phyloP scores from a whole-genome alignment of 2,113 vertebrate genomes.

The Rana temporaria region DNA sequence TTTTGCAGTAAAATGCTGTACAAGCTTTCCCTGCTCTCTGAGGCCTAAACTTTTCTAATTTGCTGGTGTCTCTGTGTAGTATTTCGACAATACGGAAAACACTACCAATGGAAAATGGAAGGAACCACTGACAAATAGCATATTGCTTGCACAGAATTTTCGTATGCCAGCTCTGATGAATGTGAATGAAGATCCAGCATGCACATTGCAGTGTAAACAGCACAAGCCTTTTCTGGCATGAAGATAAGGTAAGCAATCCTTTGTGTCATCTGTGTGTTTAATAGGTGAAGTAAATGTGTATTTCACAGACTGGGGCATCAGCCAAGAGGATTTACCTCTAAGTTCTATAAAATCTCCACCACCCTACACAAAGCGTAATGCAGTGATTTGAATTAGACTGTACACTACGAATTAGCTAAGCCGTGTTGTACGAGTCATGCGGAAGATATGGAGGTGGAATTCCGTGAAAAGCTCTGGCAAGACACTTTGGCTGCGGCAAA shows the following conservation, averaged over 20 bases:
- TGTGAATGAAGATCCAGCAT: background rate
- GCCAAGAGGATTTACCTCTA: constrained; percentile 21
- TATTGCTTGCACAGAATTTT: background rate
- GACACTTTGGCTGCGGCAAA: constrained; percentile 8
- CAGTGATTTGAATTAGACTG: constrained; percentile 17
- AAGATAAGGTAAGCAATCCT: background rate
- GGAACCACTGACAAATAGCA: background rate
- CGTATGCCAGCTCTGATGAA: background rate
- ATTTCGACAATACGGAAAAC: no score
- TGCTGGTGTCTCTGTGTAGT: no score
- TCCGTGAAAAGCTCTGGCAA: constrained; percentile 36
- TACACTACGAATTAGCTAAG: constrained; percentile 13
- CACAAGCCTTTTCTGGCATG: background rate
- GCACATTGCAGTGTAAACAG: background rate
- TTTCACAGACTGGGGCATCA: constrained; percentile 11
- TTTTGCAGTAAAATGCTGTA: no score
- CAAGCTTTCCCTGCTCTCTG: no score
- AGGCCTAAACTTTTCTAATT: no score
- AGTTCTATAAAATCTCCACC: constrained; percentile 3
- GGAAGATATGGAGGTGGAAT: constrained; percentile 19
- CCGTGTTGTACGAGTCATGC: constrained; percentile 19
- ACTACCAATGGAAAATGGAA: background rate
- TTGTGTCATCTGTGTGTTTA: constrained; percentile 12
- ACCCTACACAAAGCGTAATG: constrained; percentile 16
- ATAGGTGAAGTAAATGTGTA: constrained; percentile 22